A percentile compares a stretch with the other conserved stretches of the same genome.
Evolutionary conservation across 1,140 invertebrate genomes (phyloP).

Genomic region (Ips typographus): DNA sequence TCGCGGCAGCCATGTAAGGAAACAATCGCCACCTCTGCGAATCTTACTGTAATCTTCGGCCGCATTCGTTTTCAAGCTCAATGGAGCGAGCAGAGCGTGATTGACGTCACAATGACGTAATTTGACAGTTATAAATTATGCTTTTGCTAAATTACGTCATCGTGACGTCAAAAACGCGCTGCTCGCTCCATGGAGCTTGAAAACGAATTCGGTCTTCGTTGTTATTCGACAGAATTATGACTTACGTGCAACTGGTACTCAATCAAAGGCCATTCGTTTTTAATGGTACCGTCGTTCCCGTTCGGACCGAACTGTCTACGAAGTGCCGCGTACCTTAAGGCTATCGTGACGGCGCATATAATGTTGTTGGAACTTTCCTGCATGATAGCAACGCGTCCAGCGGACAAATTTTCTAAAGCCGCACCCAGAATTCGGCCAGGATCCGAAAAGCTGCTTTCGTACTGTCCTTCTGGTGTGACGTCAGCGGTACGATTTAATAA

Average conservation of each 20-base stretch:
- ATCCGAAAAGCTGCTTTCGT: conserved; percentile 77
- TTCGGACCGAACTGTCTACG: conserved; percentile 85
- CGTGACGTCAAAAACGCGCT: too few species aligned
- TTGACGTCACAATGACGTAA: too few species aligned
- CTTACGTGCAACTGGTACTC: conserved; percentile 87
- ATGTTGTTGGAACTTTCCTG: conserved; percentile 75
- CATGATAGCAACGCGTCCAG: conserved; percentile 75
- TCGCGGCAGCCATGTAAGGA: conserved; percentile 82
- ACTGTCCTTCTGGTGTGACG: conserved; percentile 81
- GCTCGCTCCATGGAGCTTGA: too few species aligned
- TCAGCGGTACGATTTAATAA: conserved; percentile 89
- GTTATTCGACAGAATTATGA: conserved; percentile 19
- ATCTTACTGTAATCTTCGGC: too few species aligned
- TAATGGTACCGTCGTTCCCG: conserved; percentile 53
- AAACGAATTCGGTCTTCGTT: too few species aligned
- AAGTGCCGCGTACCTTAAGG: conserved; percentile 86
- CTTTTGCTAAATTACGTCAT: too few species aligned
- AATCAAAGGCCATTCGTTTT: conserved; percentile 75
- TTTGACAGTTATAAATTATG: too few species aligned
- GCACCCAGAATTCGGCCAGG: conserved; percentile 76
- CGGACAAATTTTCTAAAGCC: conserved; percentile 82
- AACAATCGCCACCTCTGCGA: conserved; percentile 87
- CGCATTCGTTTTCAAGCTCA: too few species aligned
- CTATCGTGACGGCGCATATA: conserved; percentile 77
- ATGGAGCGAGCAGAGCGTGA: too few species aligned